Evolutionary conservation across 2,888 invertebrate species (phyloP).

Genomic region (Cosmia pyralina): DNA sequence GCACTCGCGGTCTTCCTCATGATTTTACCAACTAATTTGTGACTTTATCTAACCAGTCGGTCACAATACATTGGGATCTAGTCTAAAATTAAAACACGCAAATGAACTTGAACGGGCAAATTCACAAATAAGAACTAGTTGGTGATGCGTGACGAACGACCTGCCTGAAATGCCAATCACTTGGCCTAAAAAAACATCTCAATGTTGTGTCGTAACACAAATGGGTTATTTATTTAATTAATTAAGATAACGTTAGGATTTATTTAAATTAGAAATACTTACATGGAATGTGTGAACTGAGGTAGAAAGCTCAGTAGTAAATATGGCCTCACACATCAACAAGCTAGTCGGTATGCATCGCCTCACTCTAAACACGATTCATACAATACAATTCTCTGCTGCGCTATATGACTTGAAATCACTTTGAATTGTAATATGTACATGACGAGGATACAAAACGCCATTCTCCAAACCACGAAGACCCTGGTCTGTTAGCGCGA

Average conservation of each 20-base stretch:
- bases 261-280: conserved; percentile 51
- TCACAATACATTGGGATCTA: conserved; percentile 20
- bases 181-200: conserved; percentile 86
- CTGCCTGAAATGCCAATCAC: conserved; percentile 84
- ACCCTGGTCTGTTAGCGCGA: conserved; percentile 65
- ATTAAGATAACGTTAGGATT: conserved; percentile 68
- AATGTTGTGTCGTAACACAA: conserved; percentile 77
- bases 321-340: conserved; percentile 47
- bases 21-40: background rate
- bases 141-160: conserved; percentile 79
- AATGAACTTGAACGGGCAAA: conserved; percentile 76
- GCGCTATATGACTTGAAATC: conserved; percentile 74
- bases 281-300: conserved; percentile 22
- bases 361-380: conserved; percentile 60
- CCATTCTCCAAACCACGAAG: conserved; percentile 70
- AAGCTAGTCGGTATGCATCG: conserved; percentile 71
- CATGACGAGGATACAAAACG: conserved; percentile 76
- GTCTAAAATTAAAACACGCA: conserved; percentile 63
- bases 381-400: conserved; percentile 69
- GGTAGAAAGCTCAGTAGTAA: conserved; percentile 54
- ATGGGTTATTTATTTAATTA: conserved; percentile 69
- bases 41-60: background rate
- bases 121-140: conserved; percentile 71
- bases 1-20: background rate
- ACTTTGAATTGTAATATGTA: conserved; percentile 77